Evolutionary conservation across 2,888 invertebrate genomes (phyloP), one percentile per base, ranked within the genome.

Genomic region (Drosophila diplacantha): DNA sequence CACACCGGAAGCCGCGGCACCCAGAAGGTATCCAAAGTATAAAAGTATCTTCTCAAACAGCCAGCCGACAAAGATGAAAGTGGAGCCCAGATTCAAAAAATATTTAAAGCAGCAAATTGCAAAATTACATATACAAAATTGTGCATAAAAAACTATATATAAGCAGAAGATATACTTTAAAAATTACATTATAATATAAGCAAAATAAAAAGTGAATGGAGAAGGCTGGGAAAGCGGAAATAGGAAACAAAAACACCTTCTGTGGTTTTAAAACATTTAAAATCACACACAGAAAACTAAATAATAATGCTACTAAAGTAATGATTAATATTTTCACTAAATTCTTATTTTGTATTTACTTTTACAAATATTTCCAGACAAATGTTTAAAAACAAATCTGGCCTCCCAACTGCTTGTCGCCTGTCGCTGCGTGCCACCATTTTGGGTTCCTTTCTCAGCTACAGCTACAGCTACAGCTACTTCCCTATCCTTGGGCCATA

Each of bases 401-500:
- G 14, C 1, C 2, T 11, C 3, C 1, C 8, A 32, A 31, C 39
- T 12, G 3, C 26, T 22, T 39, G 54, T 46, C 44, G 63, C 63
- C 62, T 62, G 63, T 12, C 26, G n/a, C 54, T 18, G 50, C 34
- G 37, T 14, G 37, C 52, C 26, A 37, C 24, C 26, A 20, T 29
- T 29, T 56, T 44, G 24, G 58, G 26, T 44, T 29, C 44, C 41
- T 44, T 57, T 12, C 44, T 16, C 22, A 20, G 12, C 7, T 11
- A 26, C 26, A 26, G 29, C 7, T 11, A 26, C 26, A 26, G 29
- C 31, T 16, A 11, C 41, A 11, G 34, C 35, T 41, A 57, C 58
- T 58, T 58, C 58, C 58, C 58, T 39, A 34, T 61, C 50, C 60
- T 20, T 6, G 34, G 41, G 62, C 39, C 51, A 50, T 61, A 31